Percentiles rank a stretch among this genome's conserved stretches.
Conservation (phyloP, 2,113 vertebrate species). For the Natator depressus region DNA sequence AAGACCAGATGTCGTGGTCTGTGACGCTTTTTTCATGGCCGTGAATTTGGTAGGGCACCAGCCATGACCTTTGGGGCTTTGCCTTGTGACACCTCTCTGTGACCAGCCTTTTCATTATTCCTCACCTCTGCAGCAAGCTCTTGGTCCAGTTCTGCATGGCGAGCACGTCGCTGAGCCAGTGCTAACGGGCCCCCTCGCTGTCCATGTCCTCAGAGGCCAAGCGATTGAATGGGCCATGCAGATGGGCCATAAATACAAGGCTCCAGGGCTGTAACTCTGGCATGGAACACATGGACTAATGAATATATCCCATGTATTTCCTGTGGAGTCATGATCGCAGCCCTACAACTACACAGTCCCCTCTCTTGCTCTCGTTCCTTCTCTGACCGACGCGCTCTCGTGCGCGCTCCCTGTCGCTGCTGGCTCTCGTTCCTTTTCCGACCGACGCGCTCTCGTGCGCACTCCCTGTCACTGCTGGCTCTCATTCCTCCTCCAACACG, state of each 20-base stretch:
- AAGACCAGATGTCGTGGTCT: no score
- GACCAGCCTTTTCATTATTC: not conserved
- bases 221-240: not conserved
- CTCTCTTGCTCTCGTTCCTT: not conserved
- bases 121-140: not conserved
- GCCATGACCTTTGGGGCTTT: not conserved
- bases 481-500: no score
- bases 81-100: not conserved
- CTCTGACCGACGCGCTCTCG: no score
- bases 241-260: not conserved
- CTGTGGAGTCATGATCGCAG: not conserved
- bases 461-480: no score
- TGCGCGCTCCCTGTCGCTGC: no score
- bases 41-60: not conserved
- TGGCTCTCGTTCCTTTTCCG: no score
- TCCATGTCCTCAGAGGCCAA: not conserved
- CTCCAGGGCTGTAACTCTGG: not conserved
- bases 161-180: not conserved
- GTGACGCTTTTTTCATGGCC: no score
- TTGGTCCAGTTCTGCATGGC: not conserved
- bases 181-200: not conserved
- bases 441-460: no score
- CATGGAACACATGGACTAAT: not conserved
- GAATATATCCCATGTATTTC: not conserved
- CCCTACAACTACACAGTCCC: not conserved